A percentile compares a stretch with the other conserved stretches of the same genome.
Evolutionary conservation across 2,797 vertebrate species (phyloP).

Genomic region (Triplophysa bombifrons): DNA sequence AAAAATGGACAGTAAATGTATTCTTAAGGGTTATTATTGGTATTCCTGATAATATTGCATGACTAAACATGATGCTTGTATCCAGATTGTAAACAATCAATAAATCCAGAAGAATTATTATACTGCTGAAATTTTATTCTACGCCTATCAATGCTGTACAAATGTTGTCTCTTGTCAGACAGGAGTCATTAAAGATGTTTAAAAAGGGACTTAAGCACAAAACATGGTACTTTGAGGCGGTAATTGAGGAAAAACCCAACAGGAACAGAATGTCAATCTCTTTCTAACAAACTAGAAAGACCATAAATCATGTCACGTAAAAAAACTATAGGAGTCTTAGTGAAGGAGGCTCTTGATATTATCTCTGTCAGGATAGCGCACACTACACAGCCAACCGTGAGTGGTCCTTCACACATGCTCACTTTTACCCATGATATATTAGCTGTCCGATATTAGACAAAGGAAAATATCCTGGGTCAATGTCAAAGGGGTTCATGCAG

Average conservation of each 20-base stretch:
- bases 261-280: not conserved
- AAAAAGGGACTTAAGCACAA: slow-evolving; percentile 33
- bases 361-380: slow-evolving; percentile 7
- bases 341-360: too few species aligned
- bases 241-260: not conserved
- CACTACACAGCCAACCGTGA: not conserved
- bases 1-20: not conserved
- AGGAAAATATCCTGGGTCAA: too few species aligned
- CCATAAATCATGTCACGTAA: too few species aligned
- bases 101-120: not conserved
- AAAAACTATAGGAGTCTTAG: too few species aligned
- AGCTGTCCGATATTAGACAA: too few species aligned
- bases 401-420: not conserved
- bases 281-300: not conserved
- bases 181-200: slow-evolving; percentile 12
- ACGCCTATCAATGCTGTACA: not conserved
- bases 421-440: too few species aligned
- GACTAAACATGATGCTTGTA: not conserved
- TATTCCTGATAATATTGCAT: not conserved
- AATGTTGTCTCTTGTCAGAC: not conserved
- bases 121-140: not conserved
- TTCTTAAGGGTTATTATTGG: not conserved
- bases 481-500: too few species aligned
- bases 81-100: not conserved
- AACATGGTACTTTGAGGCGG: not conserved